Evolutionary conservation across 2,888 invertebrate species (phyloP), one percentile per base, ranked within the genome.

Genomic region (Morinoia aosen): DNA sequence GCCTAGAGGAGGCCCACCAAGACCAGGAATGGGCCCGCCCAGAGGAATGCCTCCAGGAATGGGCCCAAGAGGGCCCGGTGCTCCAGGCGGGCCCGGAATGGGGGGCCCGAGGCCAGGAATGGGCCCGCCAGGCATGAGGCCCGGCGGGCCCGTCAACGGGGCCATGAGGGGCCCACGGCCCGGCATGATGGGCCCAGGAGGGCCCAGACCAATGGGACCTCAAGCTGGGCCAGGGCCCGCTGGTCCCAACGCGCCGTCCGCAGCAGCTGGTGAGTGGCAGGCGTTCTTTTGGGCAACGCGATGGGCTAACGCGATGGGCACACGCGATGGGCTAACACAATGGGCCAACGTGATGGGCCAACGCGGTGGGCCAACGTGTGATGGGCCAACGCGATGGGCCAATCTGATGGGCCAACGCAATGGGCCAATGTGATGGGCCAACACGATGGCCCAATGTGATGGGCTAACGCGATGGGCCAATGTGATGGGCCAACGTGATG

Each of bases 131-230:
- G 96, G 96, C 39, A 96, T 96, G 88, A 95, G 96, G 88, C 96
- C 96, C 40, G 88, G 95, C 56, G 95, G 95, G 56, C 96, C 96
- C 57, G 95, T 96, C 95, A 96, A 96, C 94, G 96, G 96, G 14
- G 88, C 58, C 33, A 96, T 96, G 64, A 96, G 96, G n/a, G 96
- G 96, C 0, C 96, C 96, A 25, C 88, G 96, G 58, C 96, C 96
- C 58, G 96, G 96, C 25, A 96, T 96, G 96, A 96, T 96, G 96
- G 96, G 96, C 11, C 96, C 96, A 39, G 95, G 94, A 61, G 96
- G 96, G 58, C 64, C 95, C 19, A 96, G 96, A 76, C 96, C 96
- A 88, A 95, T 95, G 76, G 91, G 94, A 39, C 96, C 96, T 57
- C 96, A 95, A 76, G 95, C 95, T n/a, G 94, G 96, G 58, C 91